Evolutionary conservation across 2,113 vertebrate genomes (phyloP), one percentile per base, ranked within the genome.

Genomic region (Psettodes erumei): DNA sequence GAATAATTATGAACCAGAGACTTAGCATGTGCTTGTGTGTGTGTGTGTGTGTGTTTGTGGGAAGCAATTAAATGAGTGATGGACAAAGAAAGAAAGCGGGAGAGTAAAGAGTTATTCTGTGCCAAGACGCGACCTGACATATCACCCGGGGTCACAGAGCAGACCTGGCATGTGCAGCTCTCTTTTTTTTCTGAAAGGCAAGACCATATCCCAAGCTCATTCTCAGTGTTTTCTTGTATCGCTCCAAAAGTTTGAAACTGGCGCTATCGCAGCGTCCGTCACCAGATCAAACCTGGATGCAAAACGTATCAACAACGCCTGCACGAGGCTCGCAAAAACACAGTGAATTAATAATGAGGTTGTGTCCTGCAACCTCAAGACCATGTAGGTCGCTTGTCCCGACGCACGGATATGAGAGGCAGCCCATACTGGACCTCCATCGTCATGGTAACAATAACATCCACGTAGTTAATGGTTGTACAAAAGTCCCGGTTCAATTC

Each of bases 1-100:
- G 73, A 74, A 74, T 89, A 82, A 70, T 89, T 82, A 78, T 27
- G 37, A 79, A 70, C 33, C 30, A 35, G 58, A 37, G 42, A 53
- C 54, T 67, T 51, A 53, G 18, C 53, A 62, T 62, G 37, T 47
- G n/a, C n/a, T n/a, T n/a, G n/a, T n/a, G n/a, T n/a, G n/a, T 54
- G 27, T 27, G 27, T 70, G 21, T 11, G 30, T 13, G 53, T 56
- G 40, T 48, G 40, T 40, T 27, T 8, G 40, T 5, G 59, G 27
- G 35, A 25, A 67, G 51, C 43, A 79, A 74, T 54, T 82, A 75
- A 56, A 19, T 16, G 19, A 32, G 37, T 51, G 47, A 21, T 25
- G 25, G 77, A 50, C 54, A 56, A 60, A 70, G 45, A 50, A 60
- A 54, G 18, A 38, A 32, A 71, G 37, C 32, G 18, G 6, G 42